Conservation (phyloP, 2,113 vertebrate genomes). For the Actinemys pallida region DNA sequence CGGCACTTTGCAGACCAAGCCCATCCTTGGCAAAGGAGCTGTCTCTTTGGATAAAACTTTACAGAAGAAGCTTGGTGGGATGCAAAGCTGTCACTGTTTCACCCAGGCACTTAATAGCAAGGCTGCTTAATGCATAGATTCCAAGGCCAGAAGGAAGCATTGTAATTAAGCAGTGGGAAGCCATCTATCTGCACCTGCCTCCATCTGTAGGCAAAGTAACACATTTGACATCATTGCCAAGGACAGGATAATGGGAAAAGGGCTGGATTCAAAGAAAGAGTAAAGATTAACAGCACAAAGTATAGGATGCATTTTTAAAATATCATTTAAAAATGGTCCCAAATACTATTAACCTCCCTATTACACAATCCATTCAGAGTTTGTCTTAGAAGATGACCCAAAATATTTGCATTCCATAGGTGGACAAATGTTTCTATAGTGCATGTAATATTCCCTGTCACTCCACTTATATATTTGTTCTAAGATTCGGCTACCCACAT, state of each 20-base stretch:
- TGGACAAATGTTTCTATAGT: neutral
- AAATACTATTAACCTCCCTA: neutral
- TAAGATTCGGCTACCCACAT: neutral
- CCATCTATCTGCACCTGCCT: neutral
- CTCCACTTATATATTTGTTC: neutral
- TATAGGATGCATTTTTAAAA: neutral
- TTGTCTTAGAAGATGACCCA: neutral
- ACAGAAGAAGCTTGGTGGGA: neutral
- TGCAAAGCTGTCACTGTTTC: rapidly evolving
- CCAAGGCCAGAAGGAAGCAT: neutral
- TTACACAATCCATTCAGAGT: neutral
- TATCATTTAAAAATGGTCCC: neutral
- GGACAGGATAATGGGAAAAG: neutral
- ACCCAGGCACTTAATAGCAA: rapidly evolving
- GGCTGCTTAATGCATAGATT: neutral
- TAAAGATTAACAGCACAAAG: neutral
- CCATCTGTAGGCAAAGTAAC: neutral
- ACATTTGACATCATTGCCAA: neutral
- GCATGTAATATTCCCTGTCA: neutral
- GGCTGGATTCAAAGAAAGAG: neutral
- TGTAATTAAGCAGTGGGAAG: neutral
- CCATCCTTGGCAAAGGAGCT: neutral
- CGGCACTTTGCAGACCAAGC: neutral
- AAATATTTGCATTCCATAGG: neutral
- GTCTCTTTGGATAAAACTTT: neutral